Evolutionary conservation across 2,113 vertebrate species (phyloP), one percentile per base, ranked within the genome.

Genomic region (Tichodroma muraria): DNA sequence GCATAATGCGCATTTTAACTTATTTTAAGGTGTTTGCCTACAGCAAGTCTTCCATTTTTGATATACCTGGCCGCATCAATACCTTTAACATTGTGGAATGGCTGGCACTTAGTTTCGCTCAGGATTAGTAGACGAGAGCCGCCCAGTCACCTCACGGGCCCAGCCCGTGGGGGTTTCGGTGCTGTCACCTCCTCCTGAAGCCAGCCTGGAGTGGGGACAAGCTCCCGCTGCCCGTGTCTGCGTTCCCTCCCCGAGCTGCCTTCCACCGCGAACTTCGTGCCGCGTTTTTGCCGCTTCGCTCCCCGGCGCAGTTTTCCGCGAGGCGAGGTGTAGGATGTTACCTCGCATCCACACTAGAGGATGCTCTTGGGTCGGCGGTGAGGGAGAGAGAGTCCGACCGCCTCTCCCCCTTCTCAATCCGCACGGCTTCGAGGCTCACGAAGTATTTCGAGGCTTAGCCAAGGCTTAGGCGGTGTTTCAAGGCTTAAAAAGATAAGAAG

Each of bases 361-460:
- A 91, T 96, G 91, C 94, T 97, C 96, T 92, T 92, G 95, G 84
- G 96, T 77, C 95, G 78, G 57, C 86, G 80, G 88, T 86, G 89
- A 89, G 80, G 88, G 80, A 88, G 30, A 17, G 40, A 40, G 40
- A 40, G 40, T 11, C 11, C 28, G 54, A 8, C 20, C 11, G 17
- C 56, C 28, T 28, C 21, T 5, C 69, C 42, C 45, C 10, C 2
- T 59, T 20, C 60, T 28, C 56, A 2, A 6, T 20, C 61, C 31
- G 31, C 89, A 0, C 56, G 3, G 4, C 68, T 68, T 24, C 68
- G 5, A 63, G 79, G 75, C 79, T 94, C 60, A 33, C 21, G 19
- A 77, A 63, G 59, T 5, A 59, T 70, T 88, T 69, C 78, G 24
- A 80, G 85, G 82, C 52, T 93, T 66, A 87, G 57, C 72, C 73